A percentile compares a stretch with the other conserved stretches of the same genome.
These are phyloP conservation scores for Cyrtonyx montezumae DNA, from an alignment of 2,113 vertebrate genomes.

Conservation along the genomic window DNA sequence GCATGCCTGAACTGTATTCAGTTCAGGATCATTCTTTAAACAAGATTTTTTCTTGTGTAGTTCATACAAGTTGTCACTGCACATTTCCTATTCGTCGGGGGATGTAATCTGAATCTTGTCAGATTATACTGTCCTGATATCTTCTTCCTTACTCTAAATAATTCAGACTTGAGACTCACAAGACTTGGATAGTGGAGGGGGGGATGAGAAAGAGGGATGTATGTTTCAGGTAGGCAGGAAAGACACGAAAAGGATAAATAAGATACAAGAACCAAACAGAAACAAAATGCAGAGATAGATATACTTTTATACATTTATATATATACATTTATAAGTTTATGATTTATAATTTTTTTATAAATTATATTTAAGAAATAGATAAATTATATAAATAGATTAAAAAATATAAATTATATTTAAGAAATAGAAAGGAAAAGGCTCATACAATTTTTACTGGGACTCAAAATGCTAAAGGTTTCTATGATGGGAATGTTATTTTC, in stretches of 20 bases:
- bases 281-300: slow-evolving; percentile 1
- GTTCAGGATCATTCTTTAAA: slow-evolving; percentile 53
- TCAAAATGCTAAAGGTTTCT: not conserved
- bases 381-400: too few relatives aligned
- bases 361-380: too few relatives aligned
- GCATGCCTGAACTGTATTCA: slow-evolving; percentile 53
- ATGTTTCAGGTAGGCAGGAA: not conserved
- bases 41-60: slow-evolving; percentile 60
- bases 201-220: not conserved
- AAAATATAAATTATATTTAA: too few relatives aligned
- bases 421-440: too few relatives aligned
- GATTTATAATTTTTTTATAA: too few relatives aligned
- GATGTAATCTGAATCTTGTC: slow-evolving; percentile 68
- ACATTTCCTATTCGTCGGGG: slow-evolving; percentile 25
- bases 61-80: slow-evolving; percentile 53
- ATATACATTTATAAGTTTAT: too few relatives aligned
- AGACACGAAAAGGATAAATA: not conserved
- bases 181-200: not conserved
- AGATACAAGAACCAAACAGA: slow-evolving; percentile 1
- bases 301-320: slow-evolving; percentile 4
- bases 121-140: slow-evolving; percentile 59
- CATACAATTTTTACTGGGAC: not conserved
- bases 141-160: slow-evolving; percentile 73
- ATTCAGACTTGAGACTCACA: slow-evolving; percentile 65
- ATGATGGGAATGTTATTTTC: not conserved